Conservation (phyloP, 2,888 invertebrate species). For the Physocephala rufipes region DNA sequence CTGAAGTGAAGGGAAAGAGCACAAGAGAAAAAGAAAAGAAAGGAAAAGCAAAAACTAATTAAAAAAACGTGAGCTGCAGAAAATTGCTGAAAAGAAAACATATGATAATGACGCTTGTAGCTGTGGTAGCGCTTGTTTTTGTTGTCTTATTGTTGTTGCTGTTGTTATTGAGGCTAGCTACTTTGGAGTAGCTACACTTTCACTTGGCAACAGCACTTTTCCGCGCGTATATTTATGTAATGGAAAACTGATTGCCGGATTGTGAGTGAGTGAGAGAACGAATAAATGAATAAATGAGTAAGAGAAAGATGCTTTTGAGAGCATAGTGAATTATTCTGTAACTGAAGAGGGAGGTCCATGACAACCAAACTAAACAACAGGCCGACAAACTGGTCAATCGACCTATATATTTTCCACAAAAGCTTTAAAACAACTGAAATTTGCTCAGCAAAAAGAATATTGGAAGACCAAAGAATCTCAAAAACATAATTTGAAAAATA, state of each 20-base stretch:
- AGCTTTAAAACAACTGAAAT: neutral
- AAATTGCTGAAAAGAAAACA: neutral
- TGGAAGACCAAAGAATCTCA: neutral
- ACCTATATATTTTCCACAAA: neutral
- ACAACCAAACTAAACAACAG: no score
- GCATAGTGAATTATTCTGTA: no score
- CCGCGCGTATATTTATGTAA: neutral
- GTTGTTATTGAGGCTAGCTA: no score
- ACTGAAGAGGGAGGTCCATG: neutral
- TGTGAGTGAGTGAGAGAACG: neutral
- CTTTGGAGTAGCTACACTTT: neutral
- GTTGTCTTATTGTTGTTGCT: neutral
- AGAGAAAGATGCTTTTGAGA: no score
- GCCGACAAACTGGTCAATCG: neutral
- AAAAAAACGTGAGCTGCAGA: slow-evolving; percentile 6
- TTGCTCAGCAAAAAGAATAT: neutral
- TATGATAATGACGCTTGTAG: neutral
- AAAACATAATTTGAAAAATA: neutral
- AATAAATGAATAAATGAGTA: neutral
- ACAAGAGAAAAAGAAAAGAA: neutral
- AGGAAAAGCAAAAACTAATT: neutral
- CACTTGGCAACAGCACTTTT: slow-evolving; percentile 27
- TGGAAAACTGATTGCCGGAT: neutral
- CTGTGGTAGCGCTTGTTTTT: neutral
- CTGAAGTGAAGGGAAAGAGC: slow-evolving; percentile 36